Conservation (phyloP, 2,113 vertebrate genomes). For the Gambusia holbrooki region DNA sequence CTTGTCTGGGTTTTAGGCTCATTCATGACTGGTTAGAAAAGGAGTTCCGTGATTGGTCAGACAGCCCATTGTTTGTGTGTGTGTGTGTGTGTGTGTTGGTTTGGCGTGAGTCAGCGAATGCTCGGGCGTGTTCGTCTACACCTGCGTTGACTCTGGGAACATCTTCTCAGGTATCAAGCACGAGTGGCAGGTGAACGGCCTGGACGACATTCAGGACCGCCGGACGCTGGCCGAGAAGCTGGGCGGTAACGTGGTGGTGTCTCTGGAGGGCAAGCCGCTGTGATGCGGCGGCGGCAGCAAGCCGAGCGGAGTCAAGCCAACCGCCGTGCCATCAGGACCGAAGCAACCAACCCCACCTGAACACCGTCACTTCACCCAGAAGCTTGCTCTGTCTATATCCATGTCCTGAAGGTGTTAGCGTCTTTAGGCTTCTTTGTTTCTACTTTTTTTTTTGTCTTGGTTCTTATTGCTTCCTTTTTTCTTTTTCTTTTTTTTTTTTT, state of each 20-base stretch:
- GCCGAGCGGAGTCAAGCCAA: slow-evolving; percentile 75
- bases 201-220: slow-evolving; percentile 89
- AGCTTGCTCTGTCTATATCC: slow-evolving; percentile 83
- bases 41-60: neutral
- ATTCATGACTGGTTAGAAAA: no score
- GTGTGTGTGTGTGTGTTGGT: neutral
- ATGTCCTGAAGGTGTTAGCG: slow-evolving; percentile 84
- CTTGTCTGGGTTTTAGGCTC: neutral
- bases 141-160: slow-evolving; percentile 8
- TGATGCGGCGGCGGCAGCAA: slow-evolving; percentile 71
- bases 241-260: slow-evolving; percentile 82
- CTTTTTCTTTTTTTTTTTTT: slow-evolving; percentile 18
- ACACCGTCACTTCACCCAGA: slow-evolving; percentile 82
- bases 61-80: neutral
- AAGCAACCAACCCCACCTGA: slow-evolving; percentile 64
- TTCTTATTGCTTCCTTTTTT: slow-evolving; percentile 51
- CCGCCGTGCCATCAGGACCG: slow-evolving; percentile 88
- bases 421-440: slow-evolving; percentile 71
- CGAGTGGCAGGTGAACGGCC: slow-evolving; percentile 88
- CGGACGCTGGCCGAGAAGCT: slow-evolving; percentile 87
- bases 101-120: no score
- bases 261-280: slow-evolving; percentile 92
- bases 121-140: neutral
- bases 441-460: slow-evolving; percentile 47
- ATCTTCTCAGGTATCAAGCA: slow-evolving; percentile 87